Evolutionary conservation across 2,797 vertebrate species (phyloP).

Genomic region (Discoglossus pictus): DNA sequence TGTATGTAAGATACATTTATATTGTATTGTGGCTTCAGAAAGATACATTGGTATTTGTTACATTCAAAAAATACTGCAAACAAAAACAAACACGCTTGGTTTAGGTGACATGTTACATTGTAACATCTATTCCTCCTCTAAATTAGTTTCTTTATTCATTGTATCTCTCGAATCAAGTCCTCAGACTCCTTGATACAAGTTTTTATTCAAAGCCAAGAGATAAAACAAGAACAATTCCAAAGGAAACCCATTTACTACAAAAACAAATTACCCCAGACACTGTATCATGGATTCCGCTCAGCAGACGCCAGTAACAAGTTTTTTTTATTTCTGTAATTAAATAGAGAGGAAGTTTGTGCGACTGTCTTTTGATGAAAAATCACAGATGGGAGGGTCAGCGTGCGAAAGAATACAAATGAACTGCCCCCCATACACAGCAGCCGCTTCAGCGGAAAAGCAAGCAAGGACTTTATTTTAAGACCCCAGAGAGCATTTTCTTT

Average conservation of each 20-base stretch:
- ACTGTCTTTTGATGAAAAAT: constrained; percentile 8
- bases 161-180: neutral
- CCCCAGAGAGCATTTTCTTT: constrained; percentile 52
- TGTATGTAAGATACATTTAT: no score
- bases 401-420: constrained; percentile 50
- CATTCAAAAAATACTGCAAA: no score
- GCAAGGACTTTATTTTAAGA: constrained; percentile 3
- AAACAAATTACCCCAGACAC: neutral
- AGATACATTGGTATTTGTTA: no score
- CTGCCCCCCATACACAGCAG: constrained; percentile 44
- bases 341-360: constrained; percentile 7
- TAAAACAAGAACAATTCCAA: constrained; percentile 8
- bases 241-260: constrained; percentile 1
- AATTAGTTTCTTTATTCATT: neutral
- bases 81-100: no score
- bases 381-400: neutral
- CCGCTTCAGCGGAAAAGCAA: constrained; percentile 36
- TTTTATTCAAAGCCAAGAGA: neutral
- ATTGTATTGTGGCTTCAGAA: no score
- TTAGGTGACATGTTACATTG: no score
- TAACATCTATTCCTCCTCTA: no score
- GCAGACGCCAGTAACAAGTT: neutral
- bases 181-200: neutral
- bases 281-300: neutral
- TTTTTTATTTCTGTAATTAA: constrained; percentile 21